Conservation (phyloP, 2,888 invertebrate genomes). For the Craniophora ligustri region DNA sequence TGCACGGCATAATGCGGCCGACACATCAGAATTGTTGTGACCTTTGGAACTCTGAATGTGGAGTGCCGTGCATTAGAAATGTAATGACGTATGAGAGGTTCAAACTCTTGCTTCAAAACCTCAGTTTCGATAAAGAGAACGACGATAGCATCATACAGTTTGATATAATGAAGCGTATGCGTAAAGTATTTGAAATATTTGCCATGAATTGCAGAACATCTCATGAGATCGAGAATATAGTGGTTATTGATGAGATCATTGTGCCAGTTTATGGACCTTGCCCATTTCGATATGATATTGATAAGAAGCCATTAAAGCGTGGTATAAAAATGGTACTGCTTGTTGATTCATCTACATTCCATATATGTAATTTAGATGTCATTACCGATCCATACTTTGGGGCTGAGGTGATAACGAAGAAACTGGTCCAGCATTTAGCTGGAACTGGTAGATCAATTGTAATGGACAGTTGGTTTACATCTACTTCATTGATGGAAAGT, state of each 20-base stretch:
- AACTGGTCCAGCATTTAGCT: conserved; percentile 75
- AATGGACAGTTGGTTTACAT: conserved; percentile 80
- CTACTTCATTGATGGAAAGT: conserved; percentile 65
- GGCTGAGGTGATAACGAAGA: conserved; percentile 72
- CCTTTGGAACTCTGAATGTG: conserved; percentile 77
- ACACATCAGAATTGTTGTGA: conserved; percentile 76
- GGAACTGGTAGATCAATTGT: conserved; percentile 74
- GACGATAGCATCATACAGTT: conserved; percentile 68
- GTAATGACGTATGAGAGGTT: conserved; percentile 79
- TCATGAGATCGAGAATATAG: conserved; percentile 69
- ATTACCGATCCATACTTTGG: conserved; percentile 77
- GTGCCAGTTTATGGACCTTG: conserved; percentile 81
- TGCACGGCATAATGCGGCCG: conserved; percentile 80
- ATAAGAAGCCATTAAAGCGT: conserved; percentile 72
- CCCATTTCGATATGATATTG: conserved; percentile 79
- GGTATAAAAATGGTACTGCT: conserved; percentile 81
- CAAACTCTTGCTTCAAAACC: conserved; percentile 75
- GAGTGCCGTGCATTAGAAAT: conserved; percentile 70
- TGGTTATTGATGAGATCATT: conserved; percentile 81
- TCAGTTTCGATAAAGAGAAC: conserved; percentile 73
- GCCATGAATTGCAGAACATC: conserved; percentile 80
- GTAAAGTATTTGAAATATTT: conserved; percentile 83
- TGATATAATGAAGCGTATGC: conserved; percentile 79
- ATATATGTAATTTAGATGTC: conserved; percentile 80
- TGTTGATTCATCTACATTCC: conserved; percentile 80